A percentile compares a stretch with the other conserved stretches of the same genome.
phyloP scores from a whole-genome alignment of 2,797 vertebrate genomes.

The Perodicticus potto region DNA sequence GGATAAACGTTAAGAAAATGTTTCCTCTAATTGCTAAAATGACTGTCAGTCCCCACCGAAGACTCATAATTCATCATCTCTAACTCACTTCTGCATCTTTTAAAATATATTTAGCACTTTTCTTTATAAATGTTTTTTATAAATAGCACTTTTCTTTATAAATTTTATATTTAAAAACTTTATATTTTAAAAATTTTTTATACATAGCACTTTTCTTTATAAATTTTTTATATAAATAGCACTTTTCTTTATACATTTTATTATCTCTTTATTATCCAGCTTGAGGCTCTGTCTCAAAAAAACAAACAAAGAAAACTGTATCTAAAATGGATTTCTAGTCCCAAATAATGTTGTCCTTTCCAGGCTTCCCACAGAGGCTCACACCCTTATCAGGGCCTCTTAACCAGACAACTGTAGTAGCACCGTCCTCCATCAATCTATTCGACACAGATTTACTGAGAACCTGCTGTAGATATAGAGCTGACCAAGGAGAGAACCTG shows the following conservation, averaged over 20 bases:
- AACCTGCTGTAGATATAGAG: background rate
- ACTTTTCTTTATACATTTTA: background rate
- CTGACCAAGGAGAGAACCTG: no score
- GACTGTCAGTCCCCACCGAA: background rate
- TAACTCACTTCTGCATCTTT: background rate
- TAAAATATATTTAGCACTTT: constrained; percentile 19
- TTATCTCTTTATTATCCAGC: background rate
- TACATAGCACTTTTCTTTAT: no score
- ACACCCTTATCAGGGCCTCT: background rate
- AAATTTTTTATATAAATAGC: no score
- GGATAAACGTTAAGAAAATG: background rate
- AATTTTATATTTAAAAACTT: no score
- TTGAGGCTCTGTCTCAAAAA: no score
- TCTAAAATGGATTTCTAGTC: background rate
- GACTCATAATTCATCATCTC: background rate
- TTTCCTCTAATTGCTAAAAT: constrained; percentile 51
- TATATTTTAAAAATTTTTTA: no score
- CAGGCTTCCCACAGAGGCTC: background rate
- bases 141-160: no score
- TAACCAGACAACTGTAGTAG: background rate
- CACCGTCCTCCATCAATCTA: background rate
- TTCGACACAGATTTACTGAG: background rate
- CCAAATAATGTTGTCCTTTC: background rate
- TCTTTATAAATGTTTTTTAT: no score
- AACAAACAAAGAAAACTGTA: background rate